Conservation (phyloP, 2,888 invertebrate species). For the Vannuccia rotundouncinata region DNA sequence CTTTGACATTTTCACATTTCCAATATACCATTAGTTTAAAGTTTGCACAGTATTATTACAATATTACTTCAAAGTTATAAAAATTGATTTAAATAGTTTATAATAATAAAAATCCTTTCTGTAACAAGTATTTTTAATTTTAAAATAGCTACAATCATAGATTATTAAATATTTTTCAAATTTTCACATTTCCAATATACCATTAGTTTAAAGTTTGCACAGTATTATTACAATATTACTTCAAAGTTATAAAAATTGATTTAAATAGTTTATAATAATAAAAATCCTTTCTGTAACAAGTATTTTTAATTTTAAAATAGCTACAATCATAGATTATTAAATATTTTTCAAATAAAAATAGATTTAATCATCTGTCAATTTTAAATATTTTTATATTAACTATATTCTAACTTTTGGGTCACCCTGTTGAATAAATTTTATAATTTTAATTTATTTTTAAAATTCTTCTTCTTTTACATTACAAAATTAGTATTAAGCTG, state of each 20-base stretch:
- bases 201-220: constrained; percentile 7
- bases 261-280: background rate
- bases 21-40: background rate
- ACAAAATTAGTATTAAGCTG: too few species aligned
- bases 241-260: too few species aligned
- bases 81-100: background rate
- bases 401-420: background rate
- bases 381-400: background rate
- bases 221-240: too few species aligned
- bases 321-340: background rate
- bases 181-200: too few species aligned
- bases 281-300: background rate
- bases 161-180: background rate
- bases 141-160: background rate
- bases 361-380: background rate
- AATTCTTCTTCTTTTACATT: too few species aligned
- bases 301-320: background rate
- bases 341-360: background rate
- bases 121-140: background rate
- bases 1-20: background rate
- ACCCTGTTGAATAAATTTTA: too few species aligned
- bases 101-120: background rate
- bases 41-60: background rate
- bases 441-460: too few species aligned
- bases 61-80: background rate